Base-by-base conservation (phyloP, 2,797 vertebrate genomes). In the Typhlichthys eigenmanni region DNA sequence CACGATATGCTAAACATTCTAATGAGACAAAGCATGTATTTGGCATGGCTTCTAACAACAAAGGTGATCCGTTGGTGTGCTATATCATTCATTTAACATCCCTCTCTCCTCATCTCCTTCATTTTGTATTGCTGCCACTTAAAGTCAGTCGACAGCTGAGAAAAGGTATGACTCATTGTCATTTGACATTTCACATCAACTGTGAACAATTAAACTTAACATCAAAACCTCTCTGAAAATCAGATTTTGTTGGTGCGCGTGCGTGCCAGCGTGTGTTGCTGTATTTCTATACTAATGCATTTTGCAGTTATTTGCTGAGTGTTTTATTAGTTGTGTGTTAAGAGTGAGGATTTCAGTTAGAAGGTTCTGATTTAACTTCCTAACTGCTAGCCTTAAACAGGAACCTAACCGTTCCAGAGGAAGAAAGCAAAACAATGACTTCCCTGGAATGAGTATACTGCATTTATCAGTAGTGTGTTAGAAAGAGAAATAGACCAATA, bases 71-170 rank as follows among this genome's bases (percentile, higher is more conserved):
- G 34, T 34, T 34, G 1, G 5, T 2, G 7, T 34, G 34, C 53
- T n/a, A 10, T 13, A n/a, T 55, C 2, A 38, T 68, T 17, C 24
- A 48, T 59, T 47, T 86, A 72, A 86, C 66, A 46, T 62, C 3
- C 5, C 48, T 70, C 67, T n/a, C n/a, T n/a, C n/a, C 58, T 70
- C 59, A 17, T 69, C 54, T 86, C 66, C 63, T 77, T 61, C 74
- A 32, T 62, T 71, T n/a, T 67, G 63, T 68, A 78, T 76, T 65
- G 81, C 82, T 58, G 59, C 75, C 57, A 17, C 67, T 43, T 75
- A 71, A 82, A 91, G 91, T 91, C 57, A 74, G 84, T 61, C 89
- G 86, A 84, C 82, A 68, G 60, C 80, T 92, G 55, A 78, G 80
- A 45, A 76, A 90, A 92, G 92, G 92, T 93, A 92, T 13, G 57